Conservation (phyloP, 2,797 vertebrate species). For the Pygocentrus nattereri region DNA sequence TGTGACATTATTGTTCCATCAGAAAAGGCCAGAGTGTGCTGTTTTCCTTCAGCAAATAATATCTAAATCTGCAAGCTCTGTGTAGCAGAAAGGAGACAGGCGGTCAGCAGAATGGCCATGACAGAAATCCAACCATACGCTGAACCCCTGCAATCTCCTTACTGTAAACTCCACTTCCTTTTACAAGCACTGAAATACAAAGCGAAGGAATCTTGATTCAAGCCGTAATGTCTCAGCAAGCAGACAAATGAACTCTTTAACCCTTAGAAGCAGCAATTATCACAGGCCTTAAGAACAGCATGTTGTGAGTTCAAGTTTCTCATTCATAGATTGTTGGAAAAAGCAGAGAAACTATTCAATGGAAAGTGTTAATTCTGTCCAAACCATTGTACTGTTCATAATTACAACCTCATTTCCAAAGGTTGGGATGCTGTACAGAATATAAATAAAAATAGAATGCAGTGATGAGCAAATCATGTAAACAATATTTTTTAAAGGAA, state of each 20-base stretch:
- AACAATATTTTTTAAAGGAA: too few species aligned
- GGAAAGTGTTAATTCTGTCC: too few species aligned
- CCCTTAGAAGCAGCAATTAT: neutral
- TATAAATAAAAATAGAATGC: too few species aligned
- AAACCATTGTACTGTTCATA: too few species aligned
- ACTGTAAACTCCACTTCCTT: slow-evolving; percentile 15
- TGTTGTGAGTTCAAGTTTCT: neutral
- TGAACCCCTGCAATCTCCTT: neutral
- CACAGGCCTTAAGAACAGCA: neutral
- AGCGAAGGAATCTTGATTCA: neutral
- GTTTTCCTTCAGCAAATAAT: neutral
- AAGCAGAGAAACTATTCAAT: neutral
- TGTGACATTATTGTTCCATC: neutral
- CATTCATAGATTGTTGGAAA: neutral
- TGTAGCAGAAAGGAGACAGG: neutral
- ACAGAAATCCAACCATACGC: neutral
- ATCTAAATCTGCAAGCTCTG: neutral
- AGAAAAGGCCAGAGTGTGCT: neutral
- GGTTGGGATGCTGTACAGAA: too few species aligned
- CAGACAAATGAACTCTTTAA: neutral
- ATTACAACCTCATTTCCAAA: too few species aligned
- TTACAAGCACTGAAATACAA: neutral
- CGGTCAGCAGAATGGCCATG: neutral
- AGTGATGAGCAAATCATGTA: too few species aligned
- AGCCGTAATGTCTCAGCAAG: neutral